Evolutionary conservation across 2,113 vertebrate genomes (phyloP), one percentile per base, ranked within the genome.

Genomic region (Diglossa brunneiventris): DNA sequence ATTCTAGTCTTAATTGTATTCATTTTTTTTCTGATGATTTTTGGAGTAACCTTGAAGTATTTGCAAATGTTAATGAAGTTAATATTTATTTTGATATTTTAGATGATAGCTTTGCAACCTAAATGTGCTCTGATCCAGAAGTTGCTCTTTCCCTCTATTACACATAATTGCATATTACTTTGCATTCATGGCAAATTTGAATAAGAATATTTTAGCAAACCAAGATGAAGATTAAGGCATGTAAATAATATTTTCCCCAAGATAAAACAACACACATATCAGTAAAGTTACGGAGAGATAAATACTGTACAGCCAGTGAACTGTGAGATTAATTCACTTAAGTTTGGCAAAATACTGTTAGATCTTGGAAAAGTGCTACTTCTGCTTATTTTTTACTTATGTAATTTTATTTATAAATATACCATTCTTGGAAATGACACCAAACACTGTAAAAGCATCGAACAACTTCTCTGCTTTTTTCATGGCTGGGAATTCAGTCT

Each of bases 41-140:
- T 87, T 76, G 37, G 59, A 62, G 4, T 39, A 88, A 63, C 23
- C 16, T 56, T 91, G 35, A 73, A 70, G 6, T 73, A 66, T 73
- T 85, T 82, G 46, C 11, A 28, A 68, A 82, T 91, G 55, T 3
- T 91, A 94, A 87, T 58, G 18, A 87, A 66, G 16, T 69, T 87
- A 94, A 89, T 92, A 83, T 83, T 91, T 95, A 79, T 95, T 92
- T 91, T 92, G n/a, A 49, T 95, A 81, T 91, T 91, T 87, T 82
- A 76, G 53, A 68, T 62, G 14, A 64, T 72, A 85, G 7, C 5
- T 78, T 89, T 87, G 49, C 66, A 92, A 73, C 52, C 64, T 78
- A 75, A 83, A 63, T 73, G 37, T 89, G 49, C 70, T 79, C 30
- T 94, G 83, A 94, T 94, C 77, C 89, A 87, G 66, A 95, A 85